Evolutionary conservation across 2,113 vertebrate species (phyloP).

Genomic region (Ploceus nigricollis): DNA sequence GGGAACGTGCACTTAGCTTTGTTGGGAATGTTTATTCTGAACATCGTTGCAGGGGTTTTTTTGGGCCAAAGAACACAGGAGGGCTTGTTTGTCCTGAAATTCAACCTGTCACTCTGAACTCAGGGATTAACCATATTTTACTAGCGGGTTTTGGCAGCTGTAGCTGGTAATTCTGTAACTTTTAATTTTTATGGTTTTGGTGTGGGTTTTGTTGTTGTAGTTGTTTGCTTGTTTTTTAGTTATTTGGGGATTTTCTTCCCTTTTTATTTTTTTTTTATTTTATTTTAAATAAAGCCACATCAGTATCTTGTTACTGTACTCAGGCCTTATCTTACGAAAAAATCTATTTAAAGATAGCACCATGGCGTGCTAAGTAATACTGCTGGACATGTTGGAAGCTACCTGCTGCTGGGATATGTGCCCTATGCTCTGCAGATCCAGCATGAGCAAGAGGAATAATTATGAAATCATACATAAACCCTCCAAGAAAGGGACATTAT

Average conservation of each 20-base stretch:
- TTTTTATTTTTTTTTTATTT: background rate
- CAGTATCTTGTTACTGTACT: background rate
- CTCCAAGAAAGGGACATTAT: background rate
- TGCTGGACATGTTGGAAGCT: background rate
- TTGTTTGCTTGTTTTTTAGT: background rate
- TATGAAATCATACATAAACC: too few species aligned
- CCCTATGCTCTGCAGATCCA: background rate
- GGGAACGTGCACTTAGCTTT: conserved; percentile 2
- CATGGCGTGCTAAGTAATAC: background rate
- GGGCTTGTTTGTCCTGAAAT: conserved; percentile 34
- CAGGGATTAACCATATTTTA: conserved; percentile 11
- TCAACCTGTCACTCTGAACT: conserved; percentile 16
- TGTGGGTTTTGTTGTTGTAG: background rate
- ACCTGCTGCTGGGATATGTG: background rate
- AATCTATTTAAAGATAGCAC: background rate
- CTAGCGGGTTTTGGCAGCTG: conserved; percentile 2
- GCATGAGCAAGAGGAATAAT: too few species aligned
- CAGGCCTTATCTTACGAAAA: background rate
- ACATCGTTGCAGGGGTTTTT: background rate
- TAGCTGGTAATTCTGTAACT: background rate
- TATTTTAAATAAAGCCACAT: background rate
- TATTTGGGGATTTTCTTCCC: fast-evolving
- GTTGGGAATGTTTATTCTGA: conserved; percentile 16
- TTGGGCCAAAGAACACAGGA: background rate
- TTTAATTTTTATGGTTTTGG: background rate